Conservation (phyloP, 1,140 invertebrate genomes). For the Polypedilum vanderplanki region DNA sequence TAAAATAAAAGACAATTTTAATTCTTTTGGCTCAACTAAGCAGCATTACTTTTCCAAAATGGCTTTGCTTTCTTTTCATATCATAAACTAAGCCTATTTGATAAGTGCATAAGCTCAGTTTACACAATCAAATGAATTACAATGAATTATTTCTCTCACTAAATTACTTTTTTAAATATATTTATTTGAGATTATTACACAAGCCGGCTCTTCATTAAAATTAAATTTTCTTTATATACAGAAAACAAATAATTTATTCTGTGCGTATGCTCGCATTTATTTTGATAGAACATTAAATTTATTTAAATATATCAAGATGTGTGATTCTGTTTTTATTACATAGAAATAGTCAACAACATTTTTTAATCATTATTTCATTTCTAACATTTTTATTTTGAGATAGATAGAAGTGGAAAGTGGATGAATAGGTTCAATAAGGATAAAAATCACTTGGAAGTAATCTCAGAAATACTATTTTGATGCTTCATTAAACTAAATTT, state of each 20-base stretch:
- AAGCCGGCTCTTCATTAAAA: slow-evolving; percentile 4
- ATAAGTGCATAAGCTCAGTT: background rate
- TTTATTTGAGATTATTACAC: background rate
- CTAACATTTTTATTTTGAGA: too few relatives aligned
- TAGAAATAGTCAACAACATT: slow-evolving; percentile 19
- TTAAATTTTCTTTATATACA: background rate
- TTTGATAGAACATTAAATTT: background rate
- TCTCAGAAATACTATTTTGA: too few relatives aligned
- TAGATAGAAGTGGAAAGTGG: too few relatives aligned
- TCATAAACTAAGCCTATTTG: slow-evolving; percentile 3
- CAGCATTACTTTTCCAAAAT: too few relatives aligned
- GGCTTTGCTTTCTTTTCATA: background rate
- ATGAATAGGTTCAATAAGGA: too few relatives aligned
- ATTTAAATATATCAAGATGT: background rate
- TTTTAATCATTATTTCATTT: background rate
- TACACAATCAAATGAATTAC: slow-evolving; percentile 14
- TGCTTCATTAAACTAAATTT: too few relatives aligned
- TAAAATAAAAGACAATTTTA: too few relatives aligned
- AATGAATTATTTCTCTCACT: background rate
- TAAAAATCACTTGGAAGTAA: too few relatives aligned
- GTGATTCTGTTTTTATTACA: background rate
- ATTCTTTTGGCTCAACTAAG: too few relatives aligned
- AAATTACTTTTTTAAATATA: background rate
- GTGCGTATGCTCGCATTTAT: background rate
- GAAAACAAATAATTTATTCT: background rate